These are phyloP conservation scores for Pelusios castaneus DNA, from an alignment of 2,113 vertebrate genomes.

Conservation along the genomic window DNA sequence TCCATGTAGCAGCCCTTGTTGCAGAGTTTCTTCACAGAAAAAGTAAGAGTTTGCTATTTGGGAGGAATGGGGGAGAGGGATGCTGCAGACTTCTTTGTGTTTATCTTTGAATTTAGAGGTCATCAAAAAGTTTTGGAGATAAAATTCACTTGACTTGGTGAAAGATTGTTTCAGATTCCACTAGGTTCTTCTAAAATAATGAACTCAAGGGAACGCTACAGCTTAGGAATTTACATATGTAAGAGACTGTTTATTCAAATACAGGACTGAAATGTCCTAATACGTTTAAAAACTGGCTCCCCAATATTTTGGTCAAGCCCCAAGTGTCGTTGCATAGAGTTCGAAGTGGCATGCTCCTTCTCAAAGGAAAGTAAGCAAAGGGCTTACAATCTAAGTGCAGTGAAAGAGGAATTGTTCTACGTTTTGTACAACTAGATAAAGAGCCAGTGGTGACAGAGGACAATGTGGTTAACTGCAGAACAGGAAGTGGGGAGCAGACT, in stretches of 20 bases:
- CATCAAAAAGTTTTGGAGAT: background rate
- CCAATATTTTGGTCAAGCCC: background rate
- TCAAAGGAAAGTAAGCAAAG: no score
- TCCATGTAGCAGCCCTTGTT: slow-evolving; percentile 93
- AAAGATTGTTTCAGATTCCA: background rate
- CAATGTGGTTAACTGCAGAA: slow-evolving; percentile 36
- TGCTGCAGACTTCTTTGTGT: background rate
- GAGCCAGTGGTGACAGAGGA: background rate
- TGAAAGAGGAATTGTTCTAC: background rate
- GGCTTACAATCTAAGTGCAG: background rate
- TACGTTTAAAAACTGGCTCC: background rate
- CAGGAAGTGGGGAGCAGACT: slow-evolving; percentile 22
- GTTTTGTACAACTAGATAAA: background rate
- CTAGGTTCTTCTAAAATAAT: background rate
- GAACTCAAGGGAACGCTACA: background rate
- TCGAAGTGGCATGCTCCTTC: background rate
- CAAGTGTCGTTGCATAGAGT: background rate
- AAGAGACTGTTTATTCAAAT: background rate
- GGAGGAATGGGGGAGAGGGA: background rate
- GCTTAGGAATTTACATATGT: background rate
- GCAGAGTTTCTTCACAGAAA: slow-evolving; percentile 95
- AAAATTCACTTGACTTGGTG: background rate
- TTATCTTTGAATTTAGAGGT: background rate
- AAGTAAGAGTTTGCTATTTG: slow-evolving; percentile 83
- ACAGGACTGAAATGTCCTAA: background rate